Conservation (phyloP, 2,888 invertebrate genomes). For the Pedicia rivosa region DNA sequence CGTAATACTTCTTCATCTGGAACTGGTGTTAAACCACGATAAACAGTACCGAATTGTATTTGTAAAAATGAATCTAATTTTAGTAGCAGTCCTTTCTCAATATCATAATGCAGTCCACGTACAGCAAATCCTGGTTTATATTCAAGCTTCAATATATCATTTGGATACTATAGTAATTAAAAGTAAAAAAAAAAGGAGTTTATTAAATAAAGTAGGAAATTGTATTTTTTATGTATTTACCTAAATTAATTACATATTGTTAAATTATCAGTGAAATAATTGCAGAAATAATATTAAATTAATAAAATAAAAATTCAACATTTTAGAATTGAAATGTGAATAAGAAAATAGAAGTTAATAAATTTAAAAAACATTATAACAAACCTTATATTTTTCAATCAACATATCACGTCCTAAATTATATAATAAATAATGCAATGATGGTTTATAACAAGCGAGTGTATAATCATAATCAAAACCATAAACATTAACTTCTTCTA, state of each 20-base stretch:
- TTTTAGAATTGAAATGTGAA: too few relatives aligned
- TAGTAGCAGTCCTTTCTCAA: slow-evolving; percentile 80
- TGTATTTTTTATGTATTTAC: too few relatives aligned
- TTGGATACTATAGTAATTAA: slow-evolving; percentile 60
- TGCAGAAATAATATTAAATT: too few relatives aligned
- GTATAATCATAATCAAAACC: slow-evolving; percentile 99
- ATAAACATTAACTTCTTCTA: slow-evolving; percentile 83
- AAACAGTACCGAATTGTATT: slow-evolving; percentile 90
- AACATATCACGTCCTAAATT: slow-evolving; percentile 76
- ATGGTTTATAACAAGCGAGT: slow-evolving; percentile 82
- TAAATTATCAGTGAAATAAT: too few relatives aligned
- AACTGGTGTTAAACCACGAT: slow-evolving; percentile 67
- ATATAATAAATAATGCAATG: slow-evolving; percentile 77
- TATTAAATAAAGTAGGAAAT: slow-evolving; percentile 5
- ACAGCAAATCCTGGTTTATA: slow-evolving; percentile 92
- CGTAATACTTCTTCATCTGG: slow-evolving; percentile 70
- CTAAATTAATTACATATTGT: too few relatives aligned
- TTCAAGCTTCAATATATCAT: slow-evolving; percentile 60
- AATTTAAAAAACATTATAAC: slow-evolving; percentile 9
- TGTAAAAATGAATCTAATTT: slow-evolving; percentile 94
- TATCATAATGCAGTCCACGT: slow-evolving; percentile 95
- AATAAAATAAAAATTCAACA: too few relatives aligned
- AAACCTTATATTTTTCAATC: slow-evolving; percentile 74
- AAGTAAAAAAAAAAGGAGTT: slow-evolving; percentile 9
- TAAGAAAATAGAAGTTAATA: too few relatives aligned